Evolutionary conservation across 2,888 invertebrate species (phyloP).

Genomic region (Andrena dorsata): DNA sequence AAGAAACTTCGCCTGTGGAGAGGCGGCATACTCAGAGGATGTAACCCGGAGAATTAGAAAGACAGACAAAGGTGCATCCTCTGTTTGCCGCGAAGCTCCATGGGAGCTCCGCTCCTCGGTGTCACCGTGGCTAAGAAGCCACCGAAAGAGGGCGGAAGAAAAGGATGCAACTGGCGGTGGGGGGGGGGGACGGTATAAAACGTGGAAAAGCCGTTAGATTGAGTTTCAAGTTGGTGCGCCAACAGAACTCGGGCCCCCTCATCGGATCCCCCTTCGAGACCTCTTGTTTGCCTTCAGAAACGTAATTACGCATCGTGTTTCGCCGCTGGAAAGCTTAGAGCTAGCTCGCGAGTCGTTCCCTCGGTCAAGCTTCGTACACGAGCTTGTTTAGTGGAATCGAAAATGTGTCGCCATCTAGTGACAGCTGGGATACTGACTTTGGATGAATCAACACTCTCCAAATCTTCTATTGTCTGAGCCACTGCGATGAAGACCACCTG

Average conservation of each 20-base stretch:
- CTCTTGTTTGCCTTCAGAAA: constrained; percentile 61
- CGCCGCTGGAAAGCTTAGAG: constrained; percentile 21
- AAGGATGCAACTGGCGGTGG: constrained; percentile 15
- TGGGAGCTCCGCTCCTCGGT: constrained; percentile 28
- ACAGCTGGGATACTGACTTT: not conserved
- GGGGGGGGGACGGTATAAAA: constrained; percentile 49
- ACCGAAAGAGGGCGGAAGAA: constrained; percentile 4
- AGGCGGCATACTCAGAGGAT: constrained; percentile 34
- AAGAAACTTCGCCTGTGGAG: not conserved
- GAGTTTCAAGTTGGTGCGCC: constrained; percentile 78
- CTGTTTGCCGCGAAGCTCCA: constrained; percentile 36
- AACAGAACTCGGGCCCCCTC: constrained; percentile 66
- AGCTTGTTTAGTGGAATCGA: not conserved
- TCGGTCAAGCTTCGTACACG: constrained; percentile 27
- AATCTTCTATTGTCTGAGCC: too few species aligned
- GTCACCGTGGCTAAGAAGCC: constrained; percentile 35
- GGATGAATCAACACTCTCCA: not conserved
- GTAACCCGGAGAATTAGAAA: constrained; percentile 53
- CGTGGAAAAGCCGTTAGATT: constrained; percentile 72
- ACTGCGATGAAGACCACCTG: too few species aligned
- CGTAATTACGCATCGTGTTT: constrained; percentile 53
- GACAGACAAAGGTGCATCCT: constrained; percentile 51
- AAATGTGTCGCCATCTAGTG: not conserved
- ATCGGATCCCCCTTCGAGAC: constrained; percentile 26
- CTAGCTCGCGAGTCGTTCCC: constrained; percentile 18